phyloP scores from a whole-genome alignment of 1,140 invertebrate genomes.

The Whitmania pigra region DNA sequence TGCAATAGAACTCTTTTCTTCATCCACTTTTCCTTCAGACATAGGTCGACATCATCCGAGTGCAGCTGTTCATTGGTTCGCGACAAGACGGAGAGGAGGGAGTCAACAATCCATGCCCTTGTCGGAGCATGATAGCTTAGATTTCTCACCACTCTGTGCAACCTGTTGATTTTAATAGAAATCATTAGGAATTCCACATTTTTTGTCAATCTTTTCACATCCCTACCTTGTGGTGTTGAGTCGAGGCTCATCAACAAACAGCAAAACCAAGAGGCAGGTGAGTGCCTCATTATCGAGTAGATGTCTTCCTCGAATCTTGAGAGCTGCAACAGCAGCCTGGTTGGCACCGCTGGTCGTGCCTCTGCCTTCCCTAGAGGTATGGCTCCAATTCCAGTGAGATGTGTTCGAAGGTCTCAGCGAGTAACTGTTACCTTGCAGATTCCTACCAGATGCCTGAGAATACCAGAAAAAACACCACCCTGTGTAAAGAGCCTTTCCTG shows the following conservation, averaged over 20 bases:
- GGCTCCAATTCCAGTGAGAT: conserved; percentile 45
- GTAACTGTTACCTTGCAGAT: conserved; percentile 31
- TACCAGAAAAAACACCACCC: conserved; percentile 36
- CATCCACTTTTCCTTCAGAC: conserved; percentile 9
- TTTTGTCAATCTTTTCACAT: no score
- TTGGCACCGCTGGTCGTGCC: conserved; percentile 20
- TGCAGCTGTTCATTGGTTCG: conserved; percentile 33
- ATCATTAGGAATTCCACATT: no score
- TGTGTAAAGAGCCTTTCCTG: conserved; percentile 47
- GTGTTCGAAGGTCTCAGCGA: conserved; percentile 49
- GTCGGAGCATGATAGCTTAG: conserved; percentile 73
- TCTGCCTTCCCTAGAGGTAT: neutral
- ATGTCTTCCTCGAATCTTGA: conserved; percentile 34
- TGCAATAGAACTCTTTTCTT: neutral
- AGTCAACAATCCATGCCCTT: conserved; percentile 64
- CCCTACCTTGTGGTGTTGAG: conserved; percentile 53
- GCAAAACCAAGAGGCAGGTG: conserved; percentile 64
- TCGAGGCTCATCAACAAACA: conserved; percentile 75
- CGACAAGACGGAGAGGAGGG: conserved; percentile 46
- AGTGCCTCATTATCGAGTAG: conserved; percentile 70
- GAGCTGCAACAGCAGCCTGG: conserved; percentile 27
- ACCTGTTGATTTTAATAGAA: conserved; percentile 35
- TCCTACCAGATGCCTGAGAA: conserved; percentile 33
- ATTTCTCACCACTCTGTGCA: conserved; percentile 70
- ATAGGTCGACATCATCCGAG: neutral